phyloP scores from a whole-genome alignment of 2,113 vertebrate genomes.

The Malurus melanocephalus region DNA sequence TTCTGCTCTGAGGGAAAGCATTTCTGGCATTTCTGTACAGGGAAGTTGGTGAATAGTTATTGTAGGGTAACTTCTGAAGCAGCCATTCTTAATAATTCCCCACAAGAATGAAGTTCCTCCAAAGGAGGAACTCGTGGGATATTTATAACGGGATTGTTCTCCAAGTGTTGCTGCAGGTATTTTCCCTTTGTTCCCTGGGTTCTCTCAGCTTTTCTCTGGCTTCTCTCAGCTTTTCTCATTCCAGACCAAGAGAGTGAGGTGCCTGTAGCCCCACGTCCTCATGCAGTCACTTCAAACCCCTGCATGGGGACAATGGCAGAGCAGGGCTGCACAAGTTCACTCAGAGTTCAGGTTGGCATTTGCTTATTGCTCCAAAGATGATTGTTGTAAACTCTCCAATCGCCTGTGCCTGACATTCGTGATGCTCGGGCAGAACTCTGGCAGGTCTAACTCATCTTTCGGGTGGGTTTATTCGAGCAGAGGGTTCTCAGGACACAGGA shows the following conservation, averaged over 20 bases:
- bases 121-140: constrained; percentile 9
- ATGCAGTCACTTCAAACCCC: not conserved
- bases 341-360: constrained; percentile 32
- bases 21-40: not conserved
- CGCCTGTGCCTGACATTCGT: not conserved
- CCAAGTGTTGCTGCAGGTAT: not conserved
- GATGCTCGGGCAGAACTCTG: not conserved
- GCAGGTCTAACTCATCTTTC: not conserved
- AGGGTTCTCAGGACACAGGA: not conserved
- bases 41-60: constrained; percentile 51
- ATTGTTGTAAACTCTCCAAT: not conserved
- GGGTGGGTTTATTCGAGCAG: not conserved
- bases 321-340: not conserved
- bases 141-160: constrained; percentile 24
- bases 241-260: not conserved
- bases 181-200: constrained; percentile 34
- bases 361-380: not conserved
- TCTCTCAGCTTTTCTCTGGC: not conserved
- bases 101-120: constrained; percentile 3
- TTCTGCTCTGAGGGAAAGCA: not conserved
- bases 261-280: not conserved
- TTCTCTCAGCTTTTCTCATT: constrained; percentile 16
- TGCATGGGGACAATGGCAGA: not conserved
- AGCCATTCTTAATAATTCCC: constrained; percentile 24
- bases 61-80: constrained; percentile 15